Conservation (phyloP, 2,888 invertebrate genomes). For the Dendrolimus houi region DNA sequence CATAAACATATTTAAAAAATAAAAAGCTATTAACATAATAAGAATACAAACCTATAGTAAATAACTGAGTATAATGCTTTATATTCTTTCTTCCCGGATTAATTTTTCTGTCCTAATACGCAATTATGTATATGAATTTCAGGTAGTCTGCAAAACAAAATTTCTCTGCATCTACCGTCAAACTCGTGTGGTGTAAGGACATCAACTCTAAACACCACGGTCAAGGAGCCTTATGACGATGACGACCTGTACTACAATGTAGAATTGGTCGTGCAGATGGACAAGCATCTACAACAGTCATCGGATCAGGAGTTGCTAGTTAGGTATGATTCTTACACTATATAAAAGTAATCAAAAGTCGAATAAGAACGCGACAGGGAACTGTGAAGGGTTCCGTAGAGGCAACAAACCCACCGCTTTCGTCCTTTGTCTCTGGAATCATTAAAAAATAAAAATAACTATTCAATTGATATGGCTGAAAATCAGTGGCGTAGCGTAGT, state of each 20-base stretch:
- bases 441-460: too few relatives aligned
- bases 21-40: too few relatives aligned
- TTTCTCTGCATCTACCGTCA: conserved; percentile 74
- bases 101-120: too few relatives aligned
- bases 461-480: too few relatives aligned
- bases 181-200: conserved; percentile 84
- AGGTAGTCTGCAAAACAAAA: conserved; percentile 58
- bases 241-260: conserved; percentile 79
- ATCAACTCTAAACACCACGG: conserved; percentile 51
- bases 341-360: not conserved
- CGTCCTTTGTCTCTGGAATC: too few relatives aligned
- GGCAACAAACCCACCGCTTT: too few relatives aligned
- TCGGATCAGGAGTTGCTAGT: conserved; percentile 81
- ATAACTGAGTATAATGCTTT: too few relatives aligned
- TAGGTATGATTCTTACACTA: conserved; percentile 27
- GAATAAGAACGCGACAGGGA: not conserved
- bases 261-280: conserved; percentile 84
- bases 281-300: conserved; percentile 82
- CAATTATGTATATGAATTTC: conserved; percentile 19
- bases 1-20: too few relatives aligned
- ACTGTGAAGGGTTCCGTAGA: not conserved
- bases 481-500: too few relatives aligned
- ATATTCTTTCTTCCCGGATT: too few relatives aligned
- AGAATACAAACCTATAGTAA: too few relatives aligned
- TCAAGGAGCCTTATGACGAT: conserved; percentile 47